Base-by-base conservation (phyloP, 2,797 vertebrate genomes). In the Enteromius paludinosus region DNA sequence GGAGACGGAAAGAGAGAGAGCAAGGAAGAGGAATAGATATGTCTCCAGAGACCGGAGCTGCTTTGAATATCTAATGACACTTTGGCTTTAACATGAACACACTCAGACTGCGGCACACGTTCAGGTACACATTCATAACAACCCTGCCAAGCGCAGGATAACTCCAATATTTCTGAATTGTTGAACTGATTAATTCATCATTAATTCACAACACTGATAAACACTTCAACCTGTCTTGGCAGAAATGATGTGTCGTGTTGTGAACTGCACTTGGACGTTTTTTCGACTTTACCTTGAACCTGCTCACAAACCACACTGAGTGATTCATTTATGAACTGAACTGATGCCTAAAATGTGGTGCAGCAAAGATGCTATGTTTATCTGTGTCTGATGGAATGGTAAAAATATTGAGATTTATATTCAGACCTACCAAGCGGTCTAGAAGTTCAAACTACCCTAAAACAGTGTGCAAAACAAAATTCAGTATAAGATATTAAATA, bases 41-140 rank as follows among this genome's bases (percentile, higher is more conserved):
- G 93, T 91, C 94, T 95, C 94, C 88, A 41, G 93, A 93, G 95
- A 94, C 88, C 82, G 90, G 92, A 92, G 93, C 93, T 90, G 94
- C 93, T 95, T 95, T 94, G 93, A 95, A 95, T 95, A 94, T 93
- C 92, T 95, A 95, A 95, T 94, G 94, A 93, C 92, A 93, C 92
- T 94, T 92, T 92, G 90, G 92, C 92, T 74, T 74, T 94, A 95
- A 92, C 89, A 91, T 91, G 92, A 88, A 86, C 73, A 85, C 77
- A 87, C 86, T 81, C 89, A 87, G 76, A 78, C 90, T 85, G 92
- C 90, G 87, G 87, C 86, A 82, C 64, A 56, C 81, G 54, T 47
- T 47, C 65, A 68, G 70, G 91, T 90, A 89, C 59, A 62, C 90
- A 81, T 81, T 28, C 54, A 79, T 45, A 52, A 78, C 41, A 61